A percentile compares a stretch with the other conserved stretches of the same genome.
These are phyloP conservation scores for Pilophorus perplexus DNA, from an alignment of 2,888 invertebrate species.

Conservation along the genomic window DNA sequence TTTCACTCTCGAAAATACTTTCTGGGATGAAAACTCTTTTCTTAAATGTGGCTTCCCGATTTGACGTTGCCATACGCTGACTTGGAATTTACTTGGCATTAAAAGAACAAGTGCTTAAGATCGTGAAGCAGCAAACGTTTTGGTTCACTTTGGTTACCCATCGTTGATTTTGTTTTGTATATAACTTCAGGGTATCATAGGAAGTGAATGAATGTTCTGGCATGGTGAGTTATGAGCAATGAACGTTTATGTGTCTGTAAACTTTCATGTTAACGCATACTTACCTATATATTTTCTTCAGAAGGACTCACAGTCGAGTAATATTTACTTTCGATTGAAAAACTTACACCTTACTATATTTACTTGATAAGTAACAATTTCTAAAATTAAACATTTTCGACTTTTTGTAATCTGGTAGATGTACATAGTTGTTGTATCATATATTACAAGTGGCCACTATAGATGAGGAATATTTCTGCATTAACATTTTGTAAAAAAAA, in stretches of 20 bases:
- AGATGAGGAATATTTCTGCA: slow-evolving; percentile 23
- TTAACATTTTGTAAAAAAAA: slow-evolving; percentile 23
- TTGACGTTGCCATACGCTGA: no score
- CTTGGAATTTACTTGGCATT: no score
- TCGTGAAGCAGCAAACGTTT: no score
- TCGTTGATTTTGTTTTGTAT: slow-evolving; percentile 41
- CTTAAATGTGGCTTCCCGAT: no score
- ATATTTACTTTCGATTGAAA: slow-evolving; percentile 14
- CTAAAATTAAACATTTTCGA: slow-evolving; percentile 42
- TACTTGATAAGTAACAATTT: slow-evolving; percentile 41
- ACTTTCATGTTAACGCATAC: slow-evolving; percentile 20
- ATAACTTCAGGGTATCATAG: slow-evolving; percentile 45
- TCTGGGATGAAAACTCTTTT: no score
- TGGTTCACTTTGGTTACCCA: no score
- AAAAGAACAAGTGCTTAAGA: no score
- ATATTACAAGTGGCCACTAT: slow-evolving; percentile 33
- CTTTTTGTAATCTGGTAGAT: slow-evolving; percentile 48
- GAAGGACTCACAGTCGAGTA: background rate
- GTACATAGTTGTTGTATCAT: slow-evolving; percentile 50
- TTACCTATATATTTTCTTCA: slow-evolving; percentile 31
- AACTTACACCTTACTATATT: slow-evolving; percentile 42
- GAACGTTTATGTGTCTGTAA: slow-evolving; percentile 28
- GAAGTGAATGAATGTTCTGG: slow-evolving; percentile 26
- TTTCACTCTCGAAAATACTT: no score
- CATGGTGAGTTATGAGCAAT: no score